Evolutionary conservation across 2,797 vertebrate species (phyloP), one percentile per base, ranked within the genome.

Genomic region (Gallinago nigripennis): DNA sequence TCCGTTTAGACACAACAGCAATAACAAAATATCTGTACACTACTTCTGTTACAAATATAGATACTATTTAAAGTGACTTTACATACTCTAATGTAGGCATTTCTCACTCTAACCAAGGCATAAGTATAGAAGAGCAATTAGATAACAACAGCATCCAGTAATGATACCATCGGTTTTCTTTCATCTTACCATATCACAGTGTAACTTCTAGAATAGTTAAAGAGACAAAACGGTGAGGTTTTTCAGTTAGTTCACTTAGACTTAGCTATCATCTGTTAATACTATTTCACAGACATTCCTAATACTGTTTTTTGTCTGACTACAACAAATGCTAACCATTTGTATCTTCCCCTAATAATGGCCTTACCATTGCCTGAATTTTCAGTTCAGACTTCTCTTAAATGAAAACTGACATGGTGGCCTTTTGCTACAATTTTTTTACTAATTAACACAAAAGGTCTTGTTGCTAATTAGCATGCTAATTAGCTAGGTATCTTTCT

Each of bases 21-120:
- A 90, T 97, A 98, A 97, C 88, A 98, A 98, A 98, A 97, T 97
- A 98, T 86, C 95, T 97, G 95, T 98, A 98, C 81, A 97, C 95
- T 97, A 97, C 94, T 97, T 97, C 94, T 96, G 85, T 95, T 97
- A 97, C 95, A 98, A 98, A 98, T 98, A 98, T 95, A 98, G 96
- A 97, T 91, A 97, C 75, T 97, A 96, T 96, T 96, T 97, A 95
- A 98, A 98, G 71, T 95, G 75, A 97, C 92, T 98, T 96, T 94
- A 97, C 71, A 80, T 80, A 95, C 8, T 75, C 23, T 75, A 96
- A 63, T 27, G 8, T 50, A 92, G n/a, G 50, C 53, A 72, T 92
- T 82, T 92, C 88, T 96, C 65, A 94, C 66, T 95, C 94, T 97
- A 97, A 90, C 90, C 53, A 94, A 95, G 84, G 91, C 97, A 24